Evolutionary conservation across 2,888 invertebrate species (phyloP).

Genomic region (Cyaniris semiargus): DNA sequence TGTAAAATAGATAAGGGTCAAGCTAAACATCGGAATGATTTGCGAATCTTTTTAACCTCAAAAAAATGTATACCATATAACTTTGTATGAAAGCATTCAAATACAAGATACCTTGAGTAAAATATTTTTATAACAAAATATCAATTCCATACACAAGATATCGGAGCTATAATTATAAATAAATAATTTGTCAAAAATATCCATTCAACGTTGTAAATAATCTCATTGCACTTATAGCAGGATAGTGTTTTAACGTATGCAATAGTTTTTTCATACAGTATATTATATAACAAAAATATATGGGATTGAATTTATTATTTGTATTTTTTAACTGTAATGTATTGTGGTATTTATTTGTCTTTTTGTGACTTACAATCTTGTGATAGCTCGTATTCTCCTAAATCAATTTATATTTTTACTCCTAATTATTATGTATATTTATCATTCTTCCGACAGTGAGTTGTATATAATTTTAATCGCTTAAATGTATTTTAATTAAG

Average conservation of each 20-base stretch:
- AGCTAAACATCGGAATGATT: not conserved
- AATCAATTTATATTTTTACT: slow-evolving; percentile 29
- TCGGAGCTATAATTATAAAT: not conserved
- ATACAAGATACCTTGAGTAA: not conserved
- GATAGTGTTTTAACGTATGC: slow-evolving; percentile 36
- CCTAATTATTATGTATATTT: slow-evolving; percentile 11
- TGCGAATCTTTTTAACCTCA: not conserved
- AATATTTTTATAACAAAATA: slow-evolving; percentile 9
- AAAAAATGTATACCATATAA: not conserved
- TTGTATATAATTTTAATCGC: slow-evolving; percentile 27
- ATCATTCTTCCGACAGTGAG: slow-evolving; percentile 18
- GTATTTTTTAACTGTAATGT: slow-evolving; percentile 35
- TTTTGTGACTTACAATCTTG: slow-evolving; percentile 17
- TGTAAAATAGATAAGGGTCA: slow-evolving; percentile 4
- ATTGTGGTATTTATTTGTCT: slow-evolving; percentile 29
- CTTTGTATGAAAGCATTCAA: not conserved
- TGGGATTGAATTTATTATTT: slow-evolving; percentile 31
- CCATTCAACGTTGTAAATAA: slow-evolving; percentile 29
- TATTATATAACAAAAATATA: slow-evolving; percentile 28
- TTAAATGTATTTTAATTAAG: slow-evolving; percentile 22
- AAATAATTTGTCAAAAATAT: slow-evolving; percentile 27
- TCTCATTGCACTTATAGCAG: slow-evolving; percentile 31
- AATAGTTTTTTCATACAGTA: slow-evolving; percentile 35
- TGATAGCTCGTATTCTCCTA: slow-evolving; percentile 20
- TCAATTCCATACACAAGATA: not conserved